Evolutionary conservation across 2,888 invertebrate species (phyloP), one percentile per base, ranked within the genome.

Genomic region (Baccha elongata): DNA sequence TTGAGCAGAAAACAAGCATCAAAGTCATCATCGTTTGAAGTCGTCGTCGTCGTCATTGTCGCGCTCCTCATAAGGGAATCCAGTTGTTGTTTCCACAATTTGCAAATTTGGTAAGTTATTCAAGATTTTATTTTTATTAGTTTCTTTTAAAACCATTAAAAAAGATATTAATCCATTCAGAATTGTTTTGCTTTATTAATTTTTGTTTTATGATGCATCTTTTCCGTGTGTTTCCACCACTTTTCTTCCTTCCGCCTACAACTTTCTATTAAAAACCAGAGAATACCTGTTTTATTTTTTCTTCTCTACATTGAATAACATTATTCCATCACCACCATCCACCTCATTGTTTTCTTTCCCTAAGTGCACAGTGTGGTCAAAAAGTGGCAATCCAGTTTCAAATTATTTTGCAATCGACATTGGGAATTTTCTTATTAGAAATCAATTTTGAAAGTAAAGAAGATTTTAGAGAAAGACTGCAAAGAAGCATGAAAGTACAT

Each of bases 21-120:
- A 71, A 58, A 76, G 52, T 50, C 71, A 67, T 76, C 60, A 15
- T 58, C 55, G 55, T 58, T 42, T 64, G 40, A 23, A 44, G 65
- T 26, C 42, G 40, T 62, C 15, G 42, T 48, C 23, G 65, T 60
- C 55, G 50, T 55, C 58, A 40, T 58, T 58, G 40, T 58, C 26
- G 58, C 58, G 11, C 40, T 78, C 83, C 83, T 64, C 72, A 78
- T 69, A 78, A 68, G 72, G 83, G 72, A 62, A 83, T 83, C 68
- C 44, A 73, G 68, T 83, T 78, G 68, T 13, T 58, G 40, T 58
- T 78, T 81, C 67, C 68, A 83, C 52, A 68, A 62, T 83, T 83
- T 83, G 72, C 83, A 64, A 83, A 83, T 64, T 72, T 73, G 83
- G 83, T 83, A 37, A 83, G 83, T 83, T 67, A 44, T 37, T 19